Conservation (phyloP, 2,888 invertebrate species). For the Micropterix aruncella region DNA sequence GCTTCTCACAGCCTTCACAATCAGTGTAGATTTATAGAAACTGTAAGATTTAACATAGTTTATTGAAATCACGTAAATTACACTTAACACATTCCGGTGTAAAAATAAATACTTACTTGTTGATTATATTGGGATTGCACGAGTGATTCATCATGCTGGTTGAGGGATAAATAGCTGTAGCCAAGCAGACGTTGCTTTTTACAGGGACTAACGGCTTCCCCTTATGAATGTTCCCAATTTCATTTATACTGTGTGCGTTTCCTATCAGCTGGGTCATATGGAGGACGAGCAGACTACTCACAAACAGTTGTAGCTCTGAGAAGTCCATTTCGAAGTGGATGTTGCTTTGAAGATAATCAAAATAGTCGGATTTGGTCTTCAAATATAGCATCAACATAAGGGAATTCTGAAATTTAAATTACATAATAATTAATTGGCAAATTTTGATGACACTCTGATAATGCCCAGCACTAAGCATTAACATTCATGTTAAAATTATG, state of each 20-base stretch:
- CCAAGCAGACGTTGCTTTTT: slow-evolving; percentile 30
- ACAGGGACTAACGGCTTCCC: slow-evolving; percentile 11
- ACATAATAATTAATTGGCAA: no score
- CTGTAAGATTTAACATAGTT: slow-evolving; percentile 36
- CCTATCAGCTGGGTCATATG: slow-evolving; percentile 69
- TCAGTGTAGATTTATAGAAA: slow-evolving; percentile 54
- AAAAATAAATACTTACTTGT: slow-evolving; percentile 34
- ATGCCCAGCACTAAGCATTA: no score
- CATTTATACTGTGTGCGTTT: slow-evolving; percentile 57
- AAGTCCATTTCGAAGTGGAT: slow-evolving; percentile 20
- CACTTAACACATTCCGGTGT: background rate
- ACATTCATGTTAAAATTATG: no score
- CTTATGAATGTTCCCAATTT: slow-evolving; percentile 11
- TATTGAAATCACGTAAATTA: slow-evolving; percentile 4
- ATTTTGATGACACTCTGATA: no score
- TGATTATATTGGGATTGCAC: slow-evolving; percentile 70
- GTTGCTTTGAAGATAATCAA: slow-evolving; percentile 32
- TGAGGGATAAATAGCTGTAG: slow-evolving; percentile 75
- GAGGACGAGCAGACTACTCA: slow-evolving; percentile 55
- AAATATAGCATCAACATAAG: slow-evolving; percentile 52
- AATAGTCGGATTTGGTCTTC: slow-evolving; percentile 47
- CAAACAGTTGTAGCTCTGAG: slow-evolving; percentile 28
- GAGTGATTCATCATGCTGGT: slow-evolving; percentile 90
- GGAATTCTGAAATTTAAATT: slow-evolving; percentile 38
- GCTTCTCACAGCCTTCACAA: slow-evolving; percentile 53